Base-by-base conservation (phyloP, 2,113 vertebrate genomes). In the Phoxinus phoxinus region DNA sequence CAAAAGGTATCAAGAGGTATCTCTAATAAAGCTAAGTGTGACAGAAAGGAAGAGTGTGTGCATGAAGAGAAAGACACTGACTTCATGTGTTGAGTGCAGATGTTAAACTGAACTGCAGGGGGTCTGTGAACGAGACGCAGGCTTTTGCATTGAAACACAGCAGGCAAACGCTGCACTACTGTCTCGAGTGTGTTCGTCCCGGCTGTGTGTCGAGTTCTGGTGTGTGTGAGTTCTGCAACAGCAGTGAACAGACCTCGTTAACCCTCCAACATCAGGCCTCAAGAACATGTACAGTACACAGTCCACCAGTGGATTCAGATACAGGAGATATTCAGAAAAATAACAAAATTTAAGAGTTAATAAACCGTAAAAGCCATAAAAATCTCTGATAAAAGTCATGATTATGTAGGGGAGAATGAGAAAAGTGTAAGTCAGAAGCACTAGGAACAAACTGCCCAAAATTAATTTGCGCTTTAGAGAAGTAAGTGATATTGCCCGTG, bases 321-420 rank as follows among this genome's bases (percentile, higher is more conserved):
- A 63, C 0, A 6, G 0, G 2, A 63, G 2, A 5, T 0, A 63
- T 2, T 3, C 0, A 63, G 0, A 63, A 1, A 1, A 4, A n/a
- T 25, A 48, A 1, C 7, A 41, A 41, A 41, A 2, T 41, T 8
- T 41, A 8, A n/a, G n/a, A n/a, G n/a, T n/a, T n/a, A n/a, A n/a
- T 1, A 0, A 8, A 1, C 1, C 37, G 7, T 59, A 12, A 46
- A 44, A 44, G 9, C 1, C 0, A n/a, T n/a, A 17, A 53, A 58
- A n/a, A n/a, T n/a, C n/a, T 46, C 9, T 46, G 3, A 58, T 58
- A 8, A 23, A 9, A 6, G 0, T 1, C 21, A 59, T 1, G 3
- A 59, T 59, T n/a, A 11, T 3, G 10, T 0, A 0, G 1, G 58
- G 23, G 7, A 59, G 58, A 15, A 48, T 15, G 46, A 48, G 46